Conservation (phyloP, 2,113 vertebrate genomes). For the Melozone crissalis region DNA sequence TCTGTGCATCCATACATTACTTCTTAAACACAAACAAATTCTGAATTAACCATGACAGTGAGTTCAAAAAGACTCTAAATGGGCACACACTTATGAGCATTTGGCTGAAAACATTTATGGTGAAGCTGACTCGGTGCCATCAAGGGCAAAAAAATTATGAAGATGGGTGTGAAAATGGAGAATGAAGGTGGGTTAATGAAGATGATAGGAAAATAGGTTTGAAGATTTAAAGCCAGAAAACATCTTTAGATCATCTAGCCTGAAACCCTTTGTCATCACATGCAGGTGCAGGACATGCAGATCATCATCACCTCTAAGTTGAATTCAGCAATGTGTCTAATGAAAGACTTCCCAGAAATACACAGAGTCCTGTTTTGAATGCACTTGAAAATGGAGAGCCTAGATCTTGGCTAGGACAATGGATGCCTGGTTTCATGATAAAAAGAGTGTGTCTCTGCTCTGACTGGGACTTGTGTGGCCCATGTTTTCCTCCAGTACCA, state of each 20-base stretch:
- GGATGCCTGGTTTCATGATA: not conserved
- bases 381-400: not conserved
- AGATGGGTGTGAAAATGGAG: not conserved
- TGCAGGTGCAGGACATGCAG: not conserved
- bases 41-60: not conserved
- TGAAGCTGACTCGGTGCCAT: not conserved
- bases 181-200: not conserved
- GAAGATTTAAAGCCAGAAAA: not conserved
- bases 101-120: not conserved
- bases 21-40: conserved; percentile 33
- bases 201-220: not conserved
- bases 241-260: not conserved
- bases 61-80: not conserved
- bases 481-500: not conserved
- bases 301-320: not conserved
- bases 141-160: not conserved
- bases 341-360: not conserved
- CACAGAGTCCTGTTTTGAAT: not conserved
- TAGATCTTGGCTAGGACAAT: not conserved
- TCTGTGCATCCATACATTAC: conserved; percentile 5
- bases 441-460: not conserved
- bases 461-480: not conserved
- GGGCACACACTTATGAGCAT: not conserved
- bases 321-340: not conserved
- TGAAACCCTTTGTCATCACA: not conserved